Percentiles rank a stretch among this genome's conserved stretches.
Evolutionary conservation across 2,888 invertebrate species (phyloP).

Genomic region (Phengaris arion): DNA sequence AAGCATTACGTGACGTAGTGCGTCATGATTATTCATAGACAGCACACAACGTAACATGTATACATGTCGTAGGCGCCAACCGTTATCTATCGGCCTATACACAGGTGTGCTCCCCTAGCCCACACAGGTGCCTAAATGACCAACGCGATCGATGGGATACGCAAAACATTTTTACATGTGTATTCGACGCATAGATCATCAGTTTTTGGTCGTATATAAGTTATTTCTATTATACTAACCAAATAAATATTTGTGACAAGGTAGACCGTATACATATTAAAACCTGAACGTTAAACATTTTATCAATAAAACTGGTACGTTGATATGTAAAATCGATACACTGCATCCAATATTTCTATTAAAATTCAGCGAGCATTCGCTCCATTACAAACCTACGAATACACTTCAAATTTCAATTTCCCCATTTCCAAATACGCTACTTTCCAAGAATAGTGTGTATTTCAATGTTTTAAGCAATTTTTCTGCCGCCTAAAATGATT

Average conservation of each 20-base stretch:
- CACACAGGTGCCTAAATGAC: not conserved
- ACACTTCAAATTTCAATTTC: slow-evolving; percentile 39
- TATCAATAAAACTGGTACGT: slow-evolving; percentile 20
- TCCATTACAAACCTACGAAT: slow-evolving; percentile 27
- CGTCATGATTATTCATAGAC: too few species aligned
- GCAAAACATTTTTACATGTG: not conserved
- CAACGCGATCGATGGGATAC: slow-evolving; percentile 1
- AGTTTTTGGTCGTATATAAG: not conserved
- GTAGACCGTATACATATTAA: not conserved
- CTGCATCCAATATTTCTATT: slow-evolving; percentile 32
- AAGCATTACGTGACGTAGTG: too few species aligned
- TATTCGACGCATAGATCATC: not conserved
- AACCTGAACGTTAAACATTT: not conserved
- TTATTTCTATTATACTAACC: not conserved
- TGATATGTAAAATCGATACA: slow-evolving; percentile 24
- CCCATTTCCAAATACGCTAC: slow-evolving; percentile 37
- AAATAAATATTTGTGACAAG: too few species aligned
- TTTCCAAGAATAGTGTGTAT: slow-evolving; percentile 39
- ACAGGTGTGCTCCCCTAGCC: not conserved
- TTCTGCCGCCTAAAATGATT: slow-evolving; percentile 54
- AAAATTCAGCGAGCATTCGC: slow-evolving; percentile 33
- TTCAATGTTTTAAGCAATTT: slow-evolving; percentile 46
- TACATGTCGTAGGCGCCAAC: too few species aligned
- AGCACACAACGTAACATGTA: too few species aligned
- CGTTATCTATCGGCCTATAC: not conserved